Conservation (phyloP, 2,888 invertebrate genomes). For the Apomyelois bistriatella region DNA sequence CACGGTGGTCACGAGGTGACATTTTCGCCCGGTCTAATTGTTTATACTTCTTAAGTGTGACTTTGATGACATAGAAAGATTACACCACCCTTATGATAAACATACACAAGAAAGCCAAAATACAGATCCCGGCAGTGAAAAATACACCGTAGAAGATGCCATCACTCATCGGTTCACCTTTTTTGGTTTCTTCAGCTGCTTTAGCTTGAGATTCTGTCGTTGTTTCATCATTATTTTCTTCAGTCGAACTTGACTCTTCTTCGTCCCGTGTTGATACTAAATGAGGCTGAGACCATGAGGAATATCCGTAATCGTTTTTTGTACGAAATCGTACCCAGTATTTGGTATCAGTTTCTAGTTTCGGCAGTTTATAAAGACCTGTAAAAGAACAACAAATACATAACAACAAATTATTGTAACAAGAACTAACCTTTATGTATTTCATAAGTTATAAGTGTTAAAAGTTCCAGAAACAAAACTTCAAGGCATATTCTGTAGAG, state of each 20-base stretch:
- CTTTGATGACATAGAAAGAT: neutral
- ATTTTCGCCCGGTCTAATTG: no score
- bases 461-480: no score
- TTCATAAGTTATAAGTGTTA: no score
- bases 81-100: constrained; percentile 44
- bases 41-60: no score
- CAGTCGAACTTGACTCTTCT: neutral
- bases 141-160: constrained; percentile 55
- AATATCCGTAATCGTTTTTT: constrained; percentile 45
- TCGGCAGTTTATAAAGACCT: constrained; percentile 20
- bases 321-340: constrained; percentile 53
- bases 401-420: neutral
- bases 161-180: constrained; percentile 10
- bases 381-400: neutral
- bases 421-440: neutral
- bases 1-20: no score
- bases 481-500: no score
- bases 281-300: constrained; percentile 47
- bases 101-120: constrained; percentile 47
- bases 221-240: neutral
- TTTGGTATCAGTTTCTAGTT: constrained; percentile 41
- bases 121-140: constrained; percentile 49
- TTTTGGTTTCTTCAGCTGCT: constrained; percentile 20
- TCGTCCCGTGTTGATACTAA: constrained; percentile 26
- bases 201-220: constrained; percentile 14